These are phyloP conservation scores for Enteromius thamalakanensis DNA, from an alignment of 2,797 vertebrate species.

Conservation along the genomic window DNA sequence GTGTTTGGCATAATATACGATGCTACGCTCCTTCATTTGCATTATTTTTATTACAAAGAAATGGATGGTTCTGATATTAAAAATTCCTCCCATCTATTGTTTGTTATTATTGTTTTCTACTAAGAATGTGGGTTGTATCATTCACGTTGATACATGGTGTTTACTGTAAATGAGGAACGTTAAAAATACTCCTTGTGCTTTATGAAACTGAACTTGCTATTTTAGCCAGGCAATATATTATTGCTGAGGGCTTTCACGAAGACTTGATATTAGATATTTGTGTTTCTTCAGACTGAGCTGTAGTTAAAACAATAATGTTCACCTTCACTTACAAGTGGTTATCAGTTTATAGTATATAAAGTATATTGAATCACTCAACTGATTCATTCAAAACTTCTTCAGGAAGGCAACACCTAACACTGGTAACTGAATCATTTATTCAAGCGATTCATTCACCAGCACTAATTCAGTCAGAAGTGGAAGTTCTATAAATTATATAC, in stretches of 20 bases:
- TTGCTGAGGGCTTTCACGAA: background rate
- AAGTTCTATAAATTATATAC: background rate
- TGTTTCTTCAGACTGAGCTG: background rate
- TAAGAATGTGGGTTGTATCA: constrained; percentile 11
- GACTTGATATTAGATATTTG: constrained; percentile 9
- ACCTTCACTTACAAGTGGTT: background rate
- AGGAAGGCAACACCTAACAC: background rate
- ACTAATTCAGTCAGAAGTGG: background rate
- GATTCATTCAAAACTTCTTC: background rate
- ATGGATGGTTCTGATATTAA: constrained; percentile 28
- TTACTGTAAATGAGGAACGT: constrained; percentile 4
- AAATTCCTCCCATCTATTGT: background rate
- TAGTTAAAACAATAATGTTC: constrained; percentile 6
- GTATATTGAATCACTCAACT: background rate
- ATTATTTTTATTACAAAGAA: constrained; percentile 37
- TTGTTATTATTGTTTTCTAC: constrained; percentile 14
- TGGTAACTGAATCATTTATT: background rate
- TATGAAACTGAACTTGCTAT: constrained; percentile 16
- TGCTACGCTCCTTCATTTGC: constrained; percentile 22
- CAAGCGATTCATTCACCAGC: background rate
- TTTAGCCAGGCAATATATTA: background rate
- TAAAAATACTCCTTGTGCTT: constrained; percentile 16
- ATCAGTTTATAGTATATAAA: background rate
- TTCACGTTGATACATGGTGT: constrained; percentile 21
- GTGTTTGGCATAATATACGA: constrained; percentile 8